phyloP scores from a whole-genome alignment of 2,797 vertebrate species.

The Tachyglossus aculeatus region DNA sequence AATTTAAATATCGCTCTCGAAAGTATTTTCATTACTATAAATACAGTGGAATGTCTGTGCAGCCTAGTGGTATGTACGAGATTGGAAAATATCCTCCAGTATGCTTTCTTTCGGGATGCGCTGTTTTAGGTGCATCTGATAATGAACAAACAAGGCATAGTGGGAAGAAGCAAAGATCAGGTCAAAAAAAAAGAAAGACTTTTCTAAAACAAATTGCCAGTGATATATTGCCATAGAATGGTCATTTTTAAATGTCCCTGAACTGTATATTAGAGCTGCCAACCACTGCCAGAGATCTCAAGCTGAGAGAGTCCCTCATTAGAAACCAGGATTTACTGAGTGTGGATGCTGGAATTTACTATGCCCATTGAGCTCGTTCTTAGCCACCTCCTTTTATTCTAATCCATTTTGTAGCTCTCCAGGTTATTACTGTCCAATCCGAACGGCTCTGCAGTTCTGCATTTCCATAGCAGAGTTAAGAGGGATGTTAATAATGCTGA shows the following conservation, averaged over 20 bases:
- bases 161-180: slow-evolving; percentile 5
- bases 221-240: neutral
- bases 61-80: no score
- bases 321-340: slow-evolving; percentile 21
- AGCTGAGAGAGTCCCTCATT: slow-evolving; percentile 25
- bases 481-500: slow-evolving; percentile 26
- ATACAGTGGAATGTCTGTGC: no score
- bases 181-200: neutral
- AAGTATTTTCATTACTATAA: no score
- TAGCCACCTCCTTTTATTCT: slow-evolving; percentile 29
- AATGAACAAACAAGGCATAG: no score
- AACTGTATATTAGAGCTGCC: neutral
- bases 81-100: no score
- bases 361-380: slow-evolving; percentile 14
- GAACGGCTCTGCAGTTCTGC: neutral
- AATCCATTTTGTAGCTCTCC: slow-evolving; percentile 11
- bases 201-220: neutral
- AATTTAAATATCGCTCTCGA: no score
- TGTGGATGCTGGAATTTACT: slow-evolving; percentile 29
- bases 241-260: slow-evolving; percentile 19
- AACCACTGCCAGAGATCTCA: slow-evolving; percentile 11
- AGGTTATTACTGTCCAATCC: slow-evolving; percentile 2
- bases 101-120: no score
- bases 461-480: slow-evolving; percentile 24
- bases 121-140: no score